These are phyloP conservation scores for Aphidius gifuensis DNA, from an alignment of 1,140 invertebrate species.

Conservation along the genomic window DNA sequence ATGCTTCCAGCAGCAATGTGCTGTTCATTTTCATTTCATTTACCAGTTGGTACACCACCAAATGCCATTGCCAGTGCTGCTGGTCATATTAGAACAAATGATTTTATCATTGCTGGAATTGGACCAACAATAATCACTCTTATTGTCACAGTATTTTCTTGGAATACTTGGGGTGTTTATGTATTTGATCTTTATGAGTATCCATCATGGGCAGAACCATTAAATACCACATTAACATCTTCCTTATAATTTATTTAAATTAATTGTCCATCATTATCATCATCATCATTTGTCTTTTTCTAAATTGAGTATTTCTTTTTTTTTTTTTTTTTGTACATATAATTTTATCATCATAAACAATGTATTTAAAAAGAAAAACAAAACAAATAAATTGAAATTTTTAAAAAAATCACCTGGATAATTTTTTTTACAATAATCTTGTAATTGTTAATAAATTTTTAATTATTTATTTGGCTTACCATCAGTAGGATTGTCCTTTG, in stretches of 20 bases:
- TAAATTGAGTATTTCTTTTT: not conserved
- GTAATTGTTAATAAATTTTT: not conserved
- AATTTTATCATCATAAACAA: not conserved
- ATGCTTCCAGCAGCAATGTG: constrained; percentile 68
- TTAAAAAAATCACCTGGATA: not conserved
- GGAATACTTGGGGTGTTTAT: constrained; percentile 64
- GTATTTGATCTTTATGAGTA: constrained; percentile 60
- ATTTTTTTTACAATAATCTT: constrained; percentile 4
- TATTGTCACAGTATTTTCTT: constrained; percentile 63
- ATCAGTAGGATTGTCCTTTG: constrained; percentile 20
- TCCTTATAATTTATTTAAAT: not conserved
- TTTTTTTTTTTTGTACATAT: not conserved
- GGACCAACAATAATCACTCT: constrained; percentile 76
- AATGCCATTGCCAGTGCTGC: constrained; percentile 90
- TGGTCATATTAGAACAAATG: constrained; percentile 71
- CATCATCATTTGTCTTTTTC: not conserved
- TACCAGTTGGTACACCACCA: constrained; percentile 86
- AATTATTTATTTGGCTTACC: constrained; percentile 16
- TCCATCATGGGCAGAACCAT: constrained; percentile 53
- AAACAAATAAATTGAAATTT: not conserved
- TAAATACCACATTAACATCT: not conserved
- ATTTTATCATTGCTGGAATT: constrained; percentile 77
- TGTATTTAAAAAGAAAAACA: not conserved
- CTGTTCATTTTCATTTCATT: constrained; percentile 63
- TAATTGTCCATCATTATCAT: not conserved